Percentiles rank a stretch among this genome's conserved stretches.
phyloP scores from a whole-genome alignment of 1,140 invertebrate species.

The Leptinotarsa undecemlineata region DNA sequence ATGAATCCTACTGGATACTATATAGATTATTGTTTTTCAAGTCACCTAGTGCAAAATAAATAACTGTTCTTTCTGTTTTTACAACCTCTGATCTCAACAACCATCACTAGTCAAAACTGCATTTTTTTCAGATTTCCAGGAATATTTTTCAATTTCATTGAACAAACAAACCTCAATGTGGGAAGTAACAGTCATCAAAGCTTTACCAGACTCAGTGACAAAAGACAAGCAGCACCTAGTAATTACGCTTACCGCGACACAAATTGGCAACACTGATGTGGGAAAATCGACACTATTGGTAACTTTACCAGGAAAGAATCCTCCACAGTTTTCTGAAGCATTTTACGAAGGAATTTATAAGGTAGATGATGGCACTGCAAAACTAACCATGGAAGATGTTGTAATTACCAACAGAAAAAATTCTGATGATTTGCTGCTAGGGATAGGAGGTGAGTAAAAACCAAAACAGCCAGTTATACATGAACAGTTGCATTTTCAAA shows the following conservation, averaged over 20 bases:
- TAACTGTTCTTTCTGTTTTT: too few relatives aligned
- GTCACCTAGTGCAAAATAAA: too few relatives aligned
- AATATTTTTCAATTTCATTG: background rate
- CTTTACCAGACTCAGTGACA: background rate
- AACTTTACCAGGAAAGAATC: slow-evolving; percentile 16
- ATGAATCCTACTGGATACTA: too few relatives aligned
- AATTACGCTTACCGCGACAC: slow-evolving; percentile 20
- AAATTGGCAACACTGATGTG: slow-evolving; percentile 11
- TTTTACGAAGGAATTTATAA: slow-evolving; percentile 27
- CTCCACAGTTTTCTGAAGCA: slow-evolving; percentile 29
- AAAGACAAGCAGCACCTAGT: background rate
- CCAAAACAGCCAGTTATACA: too few relatives aligned
- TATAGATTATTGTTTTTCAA: too few relatives aligned
- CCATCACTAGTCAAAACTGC: too few relatives aligned
- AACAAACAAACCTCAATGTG: background rate
- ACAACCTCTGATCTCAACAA: too few relatives aligned
- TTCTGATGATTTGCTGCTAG: background rate
- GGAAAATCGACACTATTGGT: slow-evolving; percentile 30
- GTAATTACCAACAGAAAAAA: background rate
- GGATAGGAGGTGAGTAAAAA: background rate
- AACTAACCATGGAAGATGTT: background rate
- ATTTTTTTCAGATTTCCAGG: background rate
- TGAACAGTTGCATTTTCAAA: too few relatives aligned
- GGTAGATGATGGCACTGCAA: background rate
- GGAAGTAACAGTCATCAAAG: background rate